Base-by-base conservation (phyloP, 1,140 invertebrate genomes). In the Pseudomyrmex gracilis region DNA sequence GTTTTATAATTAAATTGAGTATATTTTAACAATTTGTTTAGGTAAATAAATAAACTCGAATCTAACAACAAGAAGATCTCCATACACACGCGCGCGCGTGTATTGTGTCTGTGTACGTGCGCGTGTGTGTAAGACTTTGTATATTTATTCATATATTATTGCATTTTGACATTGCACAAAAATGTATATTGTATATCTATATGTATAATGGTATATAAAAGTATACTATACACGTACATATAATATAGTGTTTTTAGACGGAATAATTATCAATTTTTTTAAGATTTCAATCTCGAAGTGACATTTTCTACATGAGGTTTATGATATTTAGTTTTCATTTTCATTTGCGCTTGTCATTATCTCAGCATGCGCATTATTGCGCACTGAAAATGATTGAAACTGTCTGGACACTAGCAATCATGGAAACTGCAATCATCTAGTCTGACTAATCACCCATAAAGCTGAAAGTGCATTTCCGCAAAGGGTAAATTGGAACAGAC, bases 341-440 rank as follows among this genome's bases (percentile, higher is more conserved):
- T 77, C 61, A 53, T 74, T 34, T 67, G 22, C 15, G 60, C 43
- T 70, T 70, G 64, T 58, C 64, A 70, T 78, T 78, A 78, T 70
- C 76, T 22, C 76, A 70, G 76, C 76, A 47, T 68, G 64, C 15
- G 76, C 12, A 57, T 24, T 17, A 58, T 70, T 70, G 64, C 51
- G 17, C 74, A 57, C 57, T 45, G 51, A 78, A 78, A 78, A 70
- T 78, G 53, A 68, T 78, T 70, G 76, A 68, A 67, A 68, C 34
- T 67, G 63, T 67, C 63, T 22, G 74, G 45, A 68, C 63, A 22
- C 49, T 13, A 77, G 63, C 3, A 78, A 78, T 78, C 74, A 68
- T 68, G 51, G 51, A 68, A 78, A 78, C 47, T 63, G 34, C 66
- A 78, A 57, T 78, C 63, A 68, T 55, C 74, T 78, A 68, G 51